Evolutionary conservation across 1,140 invertebrate genomes (phyloP).

Genomic region (Pseudomyrmex concolor): DNA sequence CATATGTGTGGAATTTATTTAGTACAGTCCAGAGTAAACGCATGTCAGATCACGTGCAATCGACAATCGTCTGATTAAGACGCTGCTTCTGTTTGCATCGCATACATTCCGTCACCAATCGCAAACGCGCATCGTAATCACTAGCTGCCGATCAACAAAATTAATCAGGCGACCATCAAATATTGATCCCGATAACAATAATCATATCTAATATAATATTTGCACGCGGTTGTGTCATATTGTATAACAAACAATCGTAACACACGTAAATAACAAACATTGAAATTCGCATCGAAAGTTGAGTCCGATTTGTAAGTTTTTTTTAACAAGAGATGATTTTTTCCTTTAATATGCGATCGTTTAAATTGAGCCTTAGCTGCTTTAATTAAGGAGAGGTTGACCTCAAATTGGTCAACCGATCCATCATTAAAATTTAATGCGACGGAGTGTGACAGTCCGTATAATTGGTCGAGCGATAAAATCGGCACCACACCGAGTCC

Average conservation of each 20-base stretch:
- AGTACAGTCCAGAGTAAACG: background rate
- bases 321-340: background rate
- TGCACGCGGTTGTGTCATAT: background rate
- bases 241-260: background rate
- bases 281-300: background rate
- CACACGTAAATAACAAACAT: background rate
- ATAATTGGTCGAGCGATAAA: conserved; percentile 59
- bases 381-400: background rate
- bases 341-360: background rate
- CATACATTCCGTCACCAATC: conserved; percentile 27
- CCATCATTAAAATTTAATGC: conserved; percentile 25
- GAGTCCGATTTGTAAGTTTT: background rate
- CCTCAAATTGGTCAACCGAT: background rate
- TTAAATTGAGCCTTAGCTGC: background rate
- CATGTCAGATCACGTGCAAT: conserved; percentile 10
- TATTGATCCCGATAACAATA: conserved; percentile 28
- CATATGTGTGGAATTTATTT: background rate
- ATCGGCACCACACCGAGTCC: background rate
- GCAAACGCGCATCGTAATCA: conserved; percentile 37
- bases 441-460: background rate
- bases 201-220: background rate
- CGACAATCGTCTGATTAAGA: conserved; percentile 50
- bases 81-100: conserved; percentile 14
- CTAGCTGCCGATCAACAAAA: conserved; percentile 47
- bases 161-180: conserved; percentile 32